A percentile compares a stretch with the other conserved stretches of the same genome.
Conservation (phyloP, 2,888 invertebrate genomes). For the Athalia rosae region DNA sequence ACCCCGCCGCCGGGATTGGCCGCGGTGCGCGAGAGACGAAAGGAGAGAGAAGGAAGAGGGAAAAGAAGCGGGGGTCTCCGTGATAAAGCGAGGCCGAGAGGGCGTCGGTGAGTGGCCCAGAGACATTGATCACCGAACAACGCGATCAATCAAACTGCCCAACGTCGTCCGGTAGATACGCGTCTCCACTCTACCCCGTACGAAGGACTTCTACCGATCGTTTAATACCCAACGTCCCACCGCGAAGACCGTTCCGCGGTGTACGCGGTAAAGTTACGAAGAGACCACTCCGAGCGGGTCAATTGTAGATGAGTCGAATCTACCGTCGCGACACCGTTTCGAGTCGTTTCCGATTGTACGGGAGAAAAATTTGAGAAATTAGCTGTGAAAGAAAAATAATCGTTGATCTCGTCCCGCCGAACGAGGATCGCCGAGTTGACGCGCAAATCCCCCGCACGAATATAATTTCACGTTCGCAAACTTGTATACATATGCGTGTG, state of each 20-base stretch:
- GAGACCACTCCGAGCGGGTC: too few relatives aligned
- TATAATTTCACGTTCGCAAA: too few relatives aligned
- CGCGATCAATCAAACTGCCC: slow-evolving; percentile 41
- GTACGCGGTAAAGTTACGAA: neutral
- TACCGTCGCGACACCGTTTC: too few relatives aligned
- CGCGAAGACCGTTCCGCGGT: neutral
- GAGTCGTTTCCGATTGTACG: too few relatives aligned
- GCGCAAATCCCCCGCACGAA: too few relatives aligned
- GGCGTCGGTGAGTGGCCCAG: slow-evolving; percentile 24
- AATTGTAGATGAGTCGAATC: too few relatives aligned
- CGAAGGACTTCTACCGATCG: slow-evolving; percentile 9
- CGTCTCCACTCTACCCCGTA: slow-evolving; percentile 23
- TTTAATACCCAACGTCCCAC: slow-evolving; percentile 15
- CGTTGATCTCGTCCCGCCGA: too few relatives aligned
- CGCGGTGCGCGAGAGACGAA: neutral
- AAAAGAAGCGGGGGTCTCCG: slow-evolving; percentile 3
- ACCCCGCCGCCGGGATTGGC: neutral
- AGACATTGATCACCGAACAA: slow-evolving; percentile 42
- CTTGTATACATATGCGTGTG: too few relatives aligned
- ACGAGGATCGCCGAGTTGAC: too few relatives aligned
- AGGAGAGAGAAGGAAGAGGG: neutral
- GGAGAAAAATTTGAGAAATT: too few relatives aligned
- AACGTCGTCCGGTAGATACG: slow-evolving; percentile 35
- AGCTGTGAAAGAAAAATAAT: too few relatives aligned
- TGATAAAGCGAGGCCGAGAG: slow-evolving; percentile 38